Base-by-base conservation (phyloP, 2,888 invertebrate genomes). In the Myathropa florea region DNA sequence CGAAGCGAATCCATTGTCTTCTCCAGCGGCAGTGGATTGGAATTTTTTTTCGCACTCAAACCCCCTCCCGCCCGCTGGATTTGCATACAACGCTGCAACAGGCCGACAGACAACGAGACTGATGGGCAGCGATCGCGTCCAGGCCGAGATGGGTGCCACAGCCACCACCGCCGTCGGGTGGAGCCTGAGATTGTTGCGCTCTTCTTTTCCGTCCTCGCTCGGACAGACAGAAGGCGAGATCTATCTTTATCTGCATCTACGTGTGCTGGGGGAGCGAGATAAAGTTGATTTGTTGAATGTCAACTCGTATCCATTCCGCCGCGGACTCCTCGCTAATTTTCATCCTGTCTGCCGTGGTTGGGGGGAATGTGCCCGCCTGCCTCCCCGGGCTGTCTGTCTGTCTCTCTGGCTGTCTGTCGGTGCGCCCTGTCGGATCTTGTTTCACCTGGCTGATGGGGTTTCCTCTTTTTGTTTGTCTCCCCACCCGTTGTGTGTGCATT, bases 251-350 rank as follows among this genome's bases (percentile, higher is more conserved):
- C 46, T 46, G 46, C 46, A 46, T 46, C 46, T 46, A 7, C 46
- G 18, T 18, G 12, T 0, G 12, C 1, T 3, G 23, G 57, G 57
- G 21, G 23, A 21, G 7, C 70, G 73, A 82, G 86, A 83, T 83
- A 83, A 86, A 86, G 83, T 86, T 86, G 86, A 86, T 86, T 86
- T 86, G 86, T 86, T 86, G 86, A 79, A 86, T 86, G 86, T 83
- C 86, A 86, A 83, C 78, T 60, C 70, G 26, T 39, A 71, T 75
- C 53, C 64, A 60, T 46, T 46, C 39, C 28, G 30, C 53, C n/a
- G 39, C 24, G 36, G 21, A 39, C 28, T 65, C n/a, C 26, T 23
- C 26, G 57, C 59, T 70, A 63, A 77, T 77, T 72, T 73, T 68
- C 63, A 81, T 81, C 82, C 72, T 68, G 77, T 86, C 77, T 85